These are phyloP conservation scores for Pseudococcus jackbeardsleyi DNA, from an alignment of 2,888 invertebrate genomes.

Conservation along the genomic window DNA sequence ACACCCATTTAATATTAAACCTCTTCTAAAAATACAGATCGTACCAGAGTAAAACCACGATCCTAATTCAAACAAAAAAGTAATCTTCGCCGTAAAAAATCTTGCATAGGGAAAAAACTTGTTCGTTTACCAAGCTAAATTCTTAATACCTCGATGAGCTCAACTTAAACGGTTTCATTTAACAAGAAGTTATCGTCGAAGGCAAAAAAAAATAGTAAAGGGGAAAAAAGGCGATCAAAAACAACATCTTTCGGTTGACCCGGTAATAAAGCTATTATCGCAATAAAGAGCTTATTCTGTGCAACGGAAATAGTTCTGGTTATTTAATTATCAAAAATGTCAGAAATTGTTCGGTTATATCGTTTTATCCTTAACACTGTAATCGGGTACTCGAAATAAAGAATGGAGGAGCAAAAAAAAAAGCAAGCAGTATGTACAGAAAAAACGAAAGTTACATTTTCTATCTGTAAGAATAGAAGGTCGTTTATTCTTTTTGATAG, in stretches of 20 bases:
- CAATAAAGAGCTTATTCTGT: constrained; percentile 29
- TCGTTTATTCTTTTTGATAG: constrained; percentile 55
- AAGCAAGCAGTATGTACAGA: neutral
- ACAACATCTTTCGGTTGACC: constrained; percentile 25
- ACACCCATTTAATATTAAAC: neutral
- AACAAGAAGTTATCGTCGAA: constrained; percentile 17
- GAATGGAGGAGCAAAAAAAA: neutral
- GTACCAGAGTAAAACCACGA: neutral
- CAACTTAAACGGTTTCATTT: constrained; percentile 38
- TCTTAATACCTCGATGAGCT: constrained; percentile 9
- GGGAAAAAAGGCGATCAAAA: constrained; percentile 24
- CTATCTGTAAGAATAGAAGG: constrained; percentile 44
- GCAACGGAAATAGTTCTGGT: constrained; percentile 45
- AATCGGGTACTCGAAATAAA: constrained; percentile 50
- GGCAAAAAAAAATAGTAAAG: neutral
- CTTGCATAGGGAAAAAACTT: neutral
- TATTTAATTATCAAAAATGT: constrained; percentile 55
- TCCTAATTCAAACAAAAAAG: constrained; percentile 8
- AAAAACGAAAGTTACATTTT: constrained; percentile 47
- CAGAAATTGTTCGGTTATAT: constrained; percentile 53
- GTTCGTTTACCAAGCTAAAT: neutral
- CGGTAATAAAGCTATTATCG: constrained; percentile 40
- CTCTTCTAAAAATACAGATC: neutral
- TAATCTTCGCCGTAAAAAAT: neutral
- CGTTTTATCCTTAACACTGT: constrained; percentile 35